These are phyloP conservation scores for Bradypodion ventrale DNA, from an alignment of 2,797 vertebrate genomes.

Conservation along the genomic window DNA sequence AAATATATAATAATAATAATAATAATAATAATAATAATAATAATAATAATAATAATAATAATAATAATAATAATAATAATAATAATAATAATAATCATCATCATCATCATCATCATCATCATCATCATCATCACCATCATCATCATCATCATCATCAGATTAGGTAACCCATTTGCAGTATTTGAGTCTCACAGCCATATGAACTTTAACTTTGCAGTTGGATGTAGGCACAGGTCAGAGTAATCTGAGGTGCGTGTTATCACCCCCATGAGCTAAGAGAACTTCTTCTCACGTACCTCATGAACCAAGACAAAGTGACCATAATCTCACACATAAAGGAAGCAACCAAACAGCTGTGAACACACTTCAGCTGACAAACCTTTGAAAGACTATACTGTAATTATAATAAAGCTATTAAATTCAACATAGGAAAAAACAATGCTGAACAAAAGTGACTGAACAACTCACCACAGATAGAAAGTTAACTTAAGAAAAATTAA, in stretches of 20 bases:
- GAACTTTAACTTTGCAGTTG: not conserved
- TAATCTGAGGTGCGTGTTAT: not conserved
- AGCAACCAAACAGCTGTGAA: conserved; percentile 14
- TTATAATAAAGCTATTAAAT: conserved; percentile 17
- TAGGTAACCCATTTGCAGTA: not conserved
- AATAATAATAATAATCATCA: no score
- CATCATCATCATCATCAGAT: no score
- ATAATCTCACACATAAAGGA: not conserved
- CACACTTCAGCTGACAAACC: not conserved
- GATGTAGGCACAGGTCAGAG: not conserved
- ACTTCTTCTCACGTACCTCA: conserved; percentile 6
- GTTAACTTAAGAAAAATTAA: not conserved
- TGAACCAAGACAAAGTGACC: not conserved
- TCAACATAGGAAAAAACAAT: not conserved
- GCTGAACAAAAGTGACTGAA: not conserved
- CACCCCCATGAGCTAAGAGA: not conserved
- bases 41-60: no score
- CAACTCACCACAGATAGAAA: not conserved
- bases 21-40: no score
- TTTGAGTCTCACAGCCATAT: not conserved
- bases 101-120: no score
- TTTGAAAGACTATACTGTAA: not conserved
- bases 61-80: no score
- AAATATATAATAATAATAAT: no score
- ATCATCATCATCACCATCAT: no score